A percentile compares a stretch with the other conserved stretches of the same genome.
These are phyloP conservation scores for Staurois parvus DNA, from an alignment of 2,797 vertebrate species.

Conservation along the genomic window DNA sequence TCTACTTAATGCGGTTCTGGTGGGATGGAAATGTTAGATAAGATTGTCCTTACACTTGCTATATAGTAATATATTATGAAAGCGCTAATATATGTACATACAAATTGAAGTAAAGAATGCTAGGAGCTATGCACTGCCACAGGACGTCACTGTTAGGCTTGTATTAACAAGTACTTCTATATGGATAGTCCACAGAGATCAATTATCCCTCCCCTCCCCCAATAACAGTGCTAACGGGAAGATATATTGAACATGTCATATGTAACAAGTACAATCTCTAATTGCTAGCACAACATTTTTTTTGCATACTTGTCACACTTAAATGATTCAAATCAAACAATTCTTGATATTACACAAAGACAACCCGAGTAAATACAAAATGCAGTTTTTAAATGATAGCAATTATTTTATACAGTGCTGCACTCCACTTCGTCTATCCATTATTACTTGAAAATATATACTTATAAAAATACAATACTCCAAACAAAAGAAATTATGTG, in stretches of 20 bases:
- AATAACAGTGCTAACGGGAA: neutral
- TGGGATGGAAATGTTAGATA: neutral
- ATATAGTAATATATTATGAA: neutral
- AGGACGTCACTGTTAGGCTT: neutral
- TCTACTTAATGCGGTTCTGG: too few species aligned
- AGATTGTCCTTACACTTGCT: neutral
- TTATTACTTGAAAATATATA: too few species aligned
- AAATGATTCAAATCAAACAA: too few species aligned
- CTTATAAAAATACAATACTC: too few species aligned
- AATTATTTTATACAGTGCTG: too few species aligned
- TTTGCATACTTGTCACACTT: too few species aligned
- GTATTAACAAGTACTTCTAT: neutral
- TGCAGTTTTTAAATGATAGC: too few species aligned
- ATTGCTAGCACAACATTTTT: neutral
- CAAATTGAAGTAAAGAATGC: neutral
- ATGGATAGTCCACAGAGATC: neutral
- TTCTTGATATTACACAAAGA: too few species aligned
- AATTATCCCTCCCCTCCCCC: neutral
- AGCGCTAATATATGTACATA: slow-evolving; percentile 1
- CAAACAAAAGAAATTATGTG: too few species aligned
- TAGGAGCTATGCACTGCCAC: neutral
- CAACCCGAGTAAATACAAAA: too few species aligned
- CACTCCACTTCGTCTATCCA: too few species aligned
- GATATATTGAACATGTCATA: neutral
- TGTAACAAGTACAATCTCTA: neutral